These are phyloP conservation scores for Blennius ocellaris DNA, from an alignment of 2,113 vertebrate genomes.

Conservation along the genomic window DNA sequence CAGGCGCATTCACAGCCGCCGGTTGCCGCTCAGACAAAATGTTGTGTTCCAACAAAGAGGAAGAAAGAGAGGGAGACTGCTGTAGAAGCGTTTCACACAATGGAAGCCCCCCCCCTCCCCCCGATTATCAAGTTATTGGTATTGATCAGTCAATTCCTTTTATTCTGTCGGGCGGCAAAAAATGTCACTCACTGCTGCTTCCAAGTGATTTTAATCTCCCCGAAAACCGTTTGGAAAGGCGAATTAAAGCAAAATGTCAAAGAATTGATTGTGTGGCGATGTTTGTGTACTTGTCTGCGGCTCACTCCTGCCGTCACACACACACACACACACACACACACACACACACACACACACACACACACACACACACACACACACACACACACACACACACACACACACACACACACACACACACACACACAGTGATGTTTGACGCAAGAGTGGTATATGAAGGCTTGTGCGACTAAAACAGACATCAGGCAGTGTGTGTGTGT, in stretches of 20 bases:
- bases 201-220: slow-evolving; percentile 13
- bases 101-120: neutral
- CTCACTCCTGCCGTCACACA: slow-evolving; percentile 22
- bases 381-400: too few species aligned
- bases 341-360: too few species aligned
- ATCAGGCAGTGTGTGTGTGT: neutral
- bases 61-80: neutral
- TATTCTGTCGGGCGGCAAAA: neutral
- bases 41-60: neutral
- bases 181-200: slow-evolving; percentile 9
- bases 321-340: neutral
- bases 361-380: too few species aligned
- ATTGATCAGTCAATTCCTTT: slow-evolving; percentile 8
- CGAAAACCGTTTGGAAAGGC: neutral
- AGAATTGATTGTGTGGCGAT: slow-evolving; percentile 34
- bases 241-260: slow-evolving; percentile 56
- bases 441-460: neutral
- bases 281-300: slow-evolving; percentile 14
- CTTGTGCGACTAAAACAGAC: slow-evolving; percentile 17
- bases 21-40: neutral
- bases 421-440: too few species aligned
- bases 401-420: too few species aligned
- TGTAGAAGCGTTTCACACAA: neutral
- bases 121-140: slow-evolving; percentile 6
- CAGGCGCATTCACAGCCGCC: neutral